Conservation (phyloP, 2,888 invertebrate species). For the Chrysolina americana region DNA sequence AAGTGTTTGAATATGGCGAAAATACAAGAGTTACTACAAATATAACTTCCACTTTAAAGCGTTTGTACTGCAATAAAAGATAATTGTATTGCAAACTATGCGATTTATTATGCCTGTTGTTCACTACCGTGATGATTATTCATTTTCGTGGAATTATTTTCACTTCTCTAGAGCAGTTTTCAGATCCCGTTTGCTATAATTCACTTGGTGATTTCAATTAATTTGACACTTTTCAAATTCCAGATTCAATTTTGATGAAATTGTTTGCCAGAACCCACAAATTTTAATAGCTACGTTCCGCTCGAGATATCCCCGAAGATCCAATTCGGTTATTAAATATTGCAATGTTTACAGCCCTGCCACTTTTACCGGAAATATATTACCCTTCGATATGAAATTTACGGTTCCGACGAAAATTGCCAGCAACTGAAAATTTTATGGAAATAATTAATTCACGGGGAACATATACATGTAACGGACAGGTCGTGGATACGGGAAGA, state of each 20-base stretch:
- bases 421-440: slow-evolving; percentile 10
- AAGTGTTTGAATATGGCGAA: too few species aligned
- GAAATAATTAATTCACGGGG: slow-evolving; percentile 10
- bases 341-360: slow-evolving; percentile 9
- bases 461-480: slow-evolving; percentile 2
- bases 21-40: too few species aligned
- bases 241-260: neutral
- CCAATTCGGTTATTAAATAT: slow-evolving; percentile 16
- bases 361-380: slow-evolving; percentile 1
- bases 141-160: too few species aligned
- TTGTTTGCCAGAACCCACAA: neutral
- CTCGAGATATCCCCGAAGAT: slow-evolving; percentile 10
- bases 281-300: neutral
- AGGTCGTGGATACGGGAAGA: neutral
- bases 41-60: too few species aligned
- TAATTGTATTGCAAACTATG: too few species aligned
- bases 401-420: slow-evolving; percentile 9
- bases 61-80: too few species aligned
- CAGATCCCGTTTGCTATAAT: neutral
- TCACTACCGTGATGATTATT: too few species aligned
- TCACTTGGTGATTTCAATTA: neutral
- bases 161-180: too few species aligned
- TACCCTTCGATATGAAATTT: slow-evolving; percentile 10
- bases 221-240: slow-evolving; percentile 2
- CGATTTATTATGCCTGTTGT: too few species aligned